Percentiles rank a stretch among this genome's conserved stretches.
Evolutionary conservation across 30 jellyfish, hydroid and myxozoan genomes (phyloP).

Genomic region (Turritopsis dohrnii): DNA sequence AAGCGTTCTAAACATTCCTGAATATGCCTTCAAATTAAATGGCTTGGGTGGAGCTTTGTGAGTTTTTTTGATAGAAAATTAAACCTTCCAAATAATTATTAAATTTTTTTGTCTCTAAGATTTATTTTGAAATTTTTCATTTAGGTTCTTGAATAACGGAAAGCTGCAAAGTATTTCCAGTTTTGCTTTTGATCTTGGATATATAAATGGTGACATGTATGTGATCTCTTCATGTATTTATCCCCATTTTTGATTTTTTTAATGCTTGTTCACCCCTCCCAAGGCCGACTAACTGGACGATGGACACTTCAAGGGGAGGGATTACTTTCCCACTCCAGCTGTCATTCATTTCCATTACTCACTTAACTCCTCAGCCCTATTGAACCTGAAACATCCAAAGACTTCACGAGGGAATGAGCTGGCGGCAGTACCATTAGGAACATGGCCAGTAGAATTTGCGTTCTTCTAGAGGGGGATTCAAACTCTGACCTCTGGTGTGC

Average conservation of each 20-base stretch:
- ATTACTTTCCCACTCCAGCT: no score
- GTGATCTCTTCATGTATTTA: background rate
- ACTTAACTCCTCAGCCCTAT: no score
- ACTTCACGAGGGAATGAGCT: no score
- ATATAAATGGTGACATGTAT: slow-evolving; percentile 28
- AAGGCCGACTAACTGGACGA: background rate
- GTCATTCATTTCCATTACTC: no score
- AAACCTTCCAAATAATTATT: background rate
- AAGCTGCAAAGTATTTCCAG: slow-evolving; percentile 47
- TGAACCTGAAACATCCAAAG: no score
- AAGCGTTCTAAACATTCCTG: background rate
- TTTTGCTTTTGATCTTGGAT: slow-evolving; percentile 49
- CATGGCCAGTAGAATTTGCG: no score
- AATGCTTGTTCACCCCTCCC: no score
- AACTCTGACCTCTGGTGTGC: no score
- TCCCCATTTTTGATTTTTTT: background rate
- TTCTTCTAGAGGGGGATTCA: no score
- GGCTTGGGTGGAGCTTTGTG: slow-evolving; percentile 11
- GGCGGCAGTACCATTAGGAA: no score
- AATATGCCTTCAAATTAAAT: slow-evolving; percentile 8
- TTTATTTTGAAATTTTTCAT: background rate
- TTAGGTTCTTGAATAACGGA: slow-evolving; percentile 55
- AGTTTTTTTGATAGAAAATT: background rate
- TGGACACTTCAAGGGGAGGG: no score
- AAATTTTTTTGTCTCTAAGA: background rate